A percentile compares a stretch with the other conserved stretches of the same genome.
These are phyloP conservation scores for Scaptomyza caliginosa DNA, from an alignment of 2,888 invertebrate species.

Conservation along the genomic window DNA sequence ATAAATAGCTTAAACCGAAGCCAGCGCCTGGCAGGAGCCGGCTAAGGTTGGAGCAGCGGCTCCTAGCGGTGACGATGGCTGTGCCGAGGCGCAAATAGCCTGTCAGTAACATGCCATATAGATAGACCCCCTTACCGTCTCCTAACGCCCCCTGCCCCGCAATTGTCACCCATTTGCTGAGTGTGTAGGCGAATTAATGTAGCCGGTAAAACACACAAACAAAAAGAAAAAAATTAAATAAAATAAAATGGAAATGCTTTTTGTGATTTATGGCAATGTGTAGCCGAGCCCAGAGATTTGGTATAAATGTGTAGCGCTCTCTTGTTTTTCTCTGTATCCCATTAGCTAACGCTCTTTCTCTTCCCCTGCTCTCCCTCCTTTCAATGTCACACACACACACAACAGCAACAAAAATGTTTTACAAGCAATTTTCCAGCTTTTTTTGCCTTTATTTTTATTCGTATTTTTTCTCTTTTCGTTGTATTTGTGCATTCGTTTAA, in stretches of 20 bases:
- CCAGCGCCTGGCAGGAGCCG: slow-evolving; percentile 72
- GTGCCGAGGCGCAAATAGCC: slow-evolving; percentile 72
- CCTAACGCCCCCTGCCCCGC: not conserved
- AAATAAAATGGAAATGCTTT: slow-evolving; percentile 75
- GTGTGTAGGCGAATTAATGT: slow-evolving; percentile 76
- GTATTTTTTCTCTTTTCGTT: slow-evolving; percentile 1
- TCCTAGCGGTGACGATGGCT: slow-evolving; percentile 32
- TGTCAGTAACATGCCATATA: slow-evolving; percentile 61
- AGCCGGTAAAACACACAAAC: slow-evolving; percentile 47
- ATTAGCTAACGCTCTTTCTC: not conserved
- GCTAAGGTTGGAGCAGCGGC: slow-evolving; percentile 15
- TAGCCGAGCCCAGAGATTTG: slow-evolving; percentile 72
- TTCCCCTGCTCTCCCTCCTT: slow-evolving; percentile 6
- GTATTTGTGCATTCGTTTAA: slow-evolving; percentile 80
- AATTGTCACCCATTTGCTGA: slow-evolving; percentile 20
- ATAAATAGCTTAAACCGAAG: slow-evolving; percentile 72
- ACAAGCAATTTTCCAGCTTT: slow-evolving; percentile 81
- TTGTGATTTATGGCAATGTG: slow-evolving; percentile 79
- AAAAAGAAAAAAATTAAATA: slow-evolving; percentile 52
- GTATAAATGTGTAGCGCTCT: slow-evolving; percentile 60
- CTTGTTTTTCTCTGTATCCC: not conserved
- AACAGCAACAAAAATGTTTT: slow-evolving; percentile 72
- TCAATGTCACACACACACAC: slow-evolving; percentile 56
- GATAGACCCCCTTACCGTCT: not conserved
- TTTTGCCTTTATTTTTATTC: slow-evolving; percentile 23